Conservation (phyloP, 2,888 invertebrate genomes). For the Pterostichus niger region DNA sequence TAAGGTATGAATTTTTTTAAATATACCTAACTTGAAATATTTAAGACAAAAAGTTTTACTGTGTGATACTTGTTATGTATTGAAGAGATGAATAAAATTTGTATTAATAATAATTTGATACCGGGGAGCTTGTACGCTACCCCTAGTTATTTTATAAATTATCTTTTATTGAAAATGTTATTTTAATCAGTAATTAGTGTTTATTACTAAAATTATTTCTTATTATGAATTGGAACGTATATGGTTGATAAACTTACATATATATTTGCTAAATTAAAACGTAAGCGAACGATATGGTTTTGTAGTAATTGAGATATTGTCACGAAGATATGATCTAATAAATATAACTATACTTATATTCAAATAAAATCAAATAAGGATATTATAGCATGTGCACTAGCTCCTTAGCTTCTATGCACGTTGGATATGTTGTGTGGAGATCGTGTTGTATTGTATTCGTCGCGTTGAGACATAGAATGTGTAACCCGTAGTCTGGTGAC, state of each 20-base stretch:
- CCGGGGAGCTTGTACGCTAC: conserved; percentile 13
- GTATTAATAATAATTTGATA: conserved; percentile 61
- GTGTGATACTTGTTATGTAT: conserved; percentile 67
- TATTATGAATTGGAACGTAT: conserved; percentile 54
- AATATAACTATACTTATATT: conserved; percentile 54
- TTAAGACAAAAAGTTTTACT: conserved; percentile 65
- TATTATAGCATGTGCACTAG: conserved; percentile 66
- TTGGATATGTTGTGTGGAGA: conserved; percentile 57
- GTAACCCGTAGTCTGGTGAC: conserved; percentile 53
- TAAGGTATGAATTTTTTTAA: conserved; percentile 63
- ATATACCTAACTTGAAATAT: conserved; percentile 61
- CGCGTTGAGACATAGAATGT: conserved; percentile 56
- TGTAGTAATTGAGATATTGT: conserved; percentile 62
- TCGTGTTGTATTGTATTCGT: conserved; percentile 58
- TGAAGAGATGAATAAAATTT: conserved; percentile 59
- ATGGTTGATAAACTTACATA: conserved; percentile 58
- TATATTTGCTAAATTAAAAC: conserved; percentile 64
- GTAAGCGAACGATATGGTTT: conserved; percentile 58
- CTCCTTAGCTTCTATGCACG: conserved; percentile 61
- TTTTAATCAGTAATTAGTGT: conserved; percentile 3
- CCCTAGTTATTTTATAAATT: conserved; percentile 60
- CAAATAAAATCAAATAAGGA: conserved; percentile 48
- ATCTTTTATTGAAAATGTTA: conserved; percentile 61
- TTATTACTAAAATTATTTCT: conserved; percentile 32
- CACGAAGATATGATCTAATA: conserved; percentile 49